Percentiles rank a stretch among this genome's conserved stretches.
phyloP scores from a whole-genome alignment of 2,888 invertebrate genomes.

The Ormia ochracea region DNA sequence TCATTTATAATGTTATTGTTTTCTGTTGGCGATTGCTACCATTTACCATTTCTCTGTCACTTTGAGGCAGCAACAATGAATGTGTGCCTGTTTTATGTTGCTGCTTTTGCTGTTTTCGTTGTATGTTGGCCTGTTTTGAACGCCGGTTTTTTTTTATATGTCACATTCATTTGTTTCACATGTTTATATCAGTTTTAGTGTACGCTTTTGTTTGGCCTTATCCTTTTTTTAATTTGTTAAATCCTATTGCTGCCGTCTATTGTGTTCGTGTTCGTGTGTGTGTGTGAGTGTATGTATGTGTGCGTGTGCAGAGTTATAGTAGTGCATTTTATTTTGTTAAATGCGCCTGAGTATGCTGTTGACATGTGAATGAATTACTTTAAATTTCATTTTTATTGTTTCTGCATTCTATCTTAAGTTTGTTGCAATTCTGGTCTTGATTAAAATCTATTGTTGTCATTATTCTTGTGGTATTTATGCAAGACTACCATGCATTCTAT shows the following conservation, averaged over 20 bases:
- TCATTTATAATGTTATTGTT: slow-evolving; percentile 57
- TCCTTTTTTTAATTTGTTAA: slow-evolving; percentile 38
- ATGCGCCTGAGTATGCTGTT: slow-evolving; percentile 56
- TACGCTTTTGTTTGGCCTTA: slow-evolving; percentile 28
- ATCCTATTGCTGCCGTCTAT: slow-evolving; percentile 33
- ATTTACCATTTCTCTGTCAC: slow-evolving; percentile 58
- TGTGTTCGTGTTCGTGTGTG: background rate
- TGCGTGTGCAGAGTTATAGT: no score
- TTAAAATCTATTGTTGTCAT: slow-evolving; percentile 1
- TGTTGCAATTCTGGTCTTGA: slow-evolving; percentile 12
- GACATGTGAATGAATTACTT: slow-evolving; percentile 65
- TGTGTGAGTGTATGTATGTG: background rate
- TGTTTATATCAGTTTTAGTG: background rate
- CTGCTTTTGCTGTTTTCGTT: slow-evolving; percentile 1
- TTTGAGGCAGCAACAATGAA: slow-evolving; percentile 17
- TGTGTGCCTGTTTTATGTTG: slow-evolving; percentile 6
- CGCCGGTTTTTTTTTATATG: slow-evolving; percentile 35
- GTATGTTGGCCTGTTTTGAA: slow-evolving; percentile 29
- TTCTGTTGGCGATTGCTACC: slow-evolving; percentile 58
- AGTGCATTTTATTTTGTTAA: slow-evolving; percentile 33
- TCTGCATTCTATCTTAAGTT: slow-evolving; percentile 16
- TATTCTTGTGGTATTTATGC: background rate
- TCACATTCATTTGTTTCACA: slow-evolving; percentile 47
- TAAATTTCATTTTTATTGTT: slow-evolving; percentile 51
- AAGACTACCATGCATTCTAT: background rate